phyloP scores from a whole-genome alignment of 2,888 invertebrate species.

The Thysanoteuthis rhombus region DNA sequence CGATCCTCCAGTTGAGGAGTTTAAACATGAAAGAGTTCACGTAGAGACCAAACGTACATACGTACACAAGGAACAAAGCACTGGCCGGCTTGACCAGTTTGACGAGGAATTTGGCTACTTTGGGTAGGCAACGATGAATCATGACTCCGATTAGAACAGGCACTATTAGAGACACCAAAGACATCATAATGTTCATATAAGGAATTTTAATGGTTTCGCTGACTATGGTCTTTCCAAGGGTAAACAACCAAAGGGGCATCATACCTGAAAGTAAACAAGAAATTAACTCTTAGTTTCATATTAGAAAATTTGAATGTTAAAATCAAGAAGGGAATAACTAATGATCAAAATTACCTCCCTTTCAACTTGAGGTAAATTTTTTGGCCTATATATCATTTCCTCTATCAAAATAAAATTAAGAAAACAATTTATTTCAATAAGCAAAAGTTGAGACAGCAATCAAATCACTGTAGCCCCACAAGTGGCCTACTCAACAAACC shows the following conservation, averaged over 20 bases:
- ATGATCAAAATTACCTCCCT: too few species aligned
- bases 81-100: constrained; percentile 68
- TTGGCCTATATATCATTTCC: too few species aligned
- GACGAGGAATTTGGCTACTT: constrained; percentile 61
- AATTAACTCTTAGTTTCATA: not conserved
- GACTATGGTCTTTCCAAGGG: constrained; percentile 64
- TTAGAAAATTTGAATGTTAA: too few species aligned
- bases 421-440: too few species aligned
- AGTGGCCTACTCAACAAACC: too few species aligned
- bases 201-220: constrained; percentile 65
- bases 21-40: constrained; percentile 69
- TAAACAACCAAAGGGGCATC: constrained; percentile 71
- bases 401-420: too few species aligned
- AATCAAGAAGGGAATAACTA: too few species aligned
- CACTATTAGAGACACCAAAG: constrained; percentile 68
- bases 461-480: too few species aligned
- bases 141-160: constrained; percentile 69
- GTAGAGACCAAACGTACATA: constrained; percentile 68
- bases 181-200: constrained; percentile 67
- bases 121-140: constrained; percentile 62
- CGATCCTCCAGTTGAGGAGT: constrained; percentile 60
- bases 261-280: constrained; percentile 62
- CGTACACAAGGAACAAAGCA: constrained; percentile 68
- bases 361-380: too few species aligned
- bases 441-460: too few species aligned